Evolutionary conservation across 2,797 vertebrate species (phyloP), one percentile per base, ranked within the genome.

Genomic region (Centroberyx gerrardi): DNA sequence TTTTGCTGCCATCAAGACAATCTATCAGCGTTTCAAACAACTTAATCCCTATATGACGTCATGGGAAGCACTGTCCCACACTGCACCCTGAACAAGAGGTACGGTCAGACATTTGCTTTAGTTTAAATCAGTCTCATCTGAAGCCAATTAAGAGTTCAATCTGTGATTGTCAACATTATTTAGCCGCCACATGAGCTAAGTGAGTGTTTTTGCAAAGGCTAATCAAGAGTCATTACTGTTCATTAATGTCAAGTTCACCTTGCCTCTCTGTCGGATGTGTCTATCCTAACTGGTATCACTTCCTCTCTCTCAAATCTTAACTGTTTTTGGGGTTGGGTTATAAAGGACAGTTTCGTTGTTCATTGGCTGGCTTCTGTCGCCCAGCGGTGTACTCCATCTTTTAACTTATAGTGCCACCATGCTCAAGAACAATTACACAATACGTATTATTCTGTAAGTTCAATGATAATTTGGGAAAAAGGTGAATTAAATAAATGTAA

Each of bases 201-300:
- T 72, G 82, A 88, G 81, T 83, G 81, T 85, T 86, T 88, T 72
- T 80, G 67, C 83, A 75, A 81, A 53, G 68, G 74, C 86, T 87
- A 81, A 92, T 92, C 80, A 82, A 81, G 76, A 88, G 78, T 90
- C 82, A 89, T 92, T 90, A 88, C 81, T 68, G 75, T 84, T 91
- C 78, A 88, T 92, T 89, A 90, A 86, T 81, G 87, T 92, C 89
- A 88, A 78, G 88, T 90, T 93, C 86, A 90, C 90, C 87, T 90
- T 85, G 81, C 79, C 84, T 85, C 84, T 78, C 73, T 83, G 87
- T 90, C 80, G 54, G 88, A 91, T 87, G 84, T 90, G 85, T 87
- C 71, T 42, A 56, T 87, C 84, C 73, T 44, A 75, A 78, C 67
- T 58, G 72, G 74, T 60, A 55, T 87, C 79, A 61, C 73, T 86